phyloP scores from a whole-genome alignment of 35 echinoderm and acorn worm species.

The Holothuria glaberrima region DNA sequence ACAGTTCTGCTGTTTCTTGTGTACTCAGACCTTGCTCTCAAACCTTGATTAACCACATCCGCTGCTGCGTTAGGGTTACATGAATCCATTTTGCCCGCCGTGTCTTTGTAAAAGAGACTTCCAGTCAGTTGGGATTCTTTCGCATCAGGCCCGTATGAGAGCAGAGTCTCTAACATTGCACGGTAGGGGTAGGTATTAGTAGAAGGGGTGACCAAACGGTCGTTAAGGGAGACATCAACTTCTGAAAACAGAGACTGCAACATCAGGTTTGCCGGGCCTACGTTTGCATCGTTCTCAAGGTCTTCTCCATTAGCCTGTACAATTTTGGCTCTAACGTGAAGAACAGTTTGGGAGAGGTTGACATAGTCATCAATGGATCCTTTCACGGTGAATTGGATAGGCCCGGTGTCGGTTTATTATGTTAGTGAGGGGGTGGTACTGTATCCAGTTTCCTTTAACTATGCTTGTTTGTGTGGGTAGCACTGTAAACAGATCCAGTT shows the following conservation, averaged over 20 bases:
- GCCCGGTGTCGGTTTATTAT: conserved; percentile 58
- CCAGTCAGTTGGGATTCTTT: conserved; percentile 60
- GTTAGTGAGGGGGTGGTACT: conserved; percentile 70
- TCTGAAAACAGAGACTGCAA: conserved; percentile 60
- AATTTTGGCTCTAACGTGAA: conserved; percentile 64
- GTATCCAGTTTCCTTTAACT: conserved; percentile 68
- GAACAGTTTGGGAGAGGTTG: conserved; percentile 59
- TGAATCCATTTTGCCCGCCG: conserved; percentile 25
- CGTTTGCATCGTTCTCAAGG: neutral
- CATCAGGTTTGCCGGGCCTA: conserved; percentile 56
- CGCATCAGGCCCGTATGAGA: conserved; percentile 32
- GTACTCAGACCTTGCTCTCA: neutral
- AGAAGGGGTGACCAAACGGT: conserved; percentile 44
- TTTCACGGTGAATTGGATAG: conserved; percentile 68
- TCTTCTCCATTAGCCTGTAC: conserved; percentile 29
- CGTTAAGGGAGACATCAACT: conserved; percentile 64
- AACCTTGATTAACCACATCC: neutral
- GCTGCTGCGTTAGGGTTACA: neutral
- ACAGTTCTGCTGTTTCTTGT: neutral
- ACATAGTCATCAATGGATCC: conserved; percentile 70
- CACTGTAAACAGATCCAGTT: conserved; percentile 72
- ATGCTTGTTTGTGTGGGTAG: conserved; percentile 62
- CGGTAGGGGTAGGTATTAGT: conserved; percentile 75
- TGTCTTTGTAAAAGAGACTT: conserved; percentile 29
- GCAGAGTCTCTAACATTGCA: conserved; percentile 57